phyloP scores from a whole-genome alignment of 2,797 vertebrate species.

The Buceros bicornis region DNA sequence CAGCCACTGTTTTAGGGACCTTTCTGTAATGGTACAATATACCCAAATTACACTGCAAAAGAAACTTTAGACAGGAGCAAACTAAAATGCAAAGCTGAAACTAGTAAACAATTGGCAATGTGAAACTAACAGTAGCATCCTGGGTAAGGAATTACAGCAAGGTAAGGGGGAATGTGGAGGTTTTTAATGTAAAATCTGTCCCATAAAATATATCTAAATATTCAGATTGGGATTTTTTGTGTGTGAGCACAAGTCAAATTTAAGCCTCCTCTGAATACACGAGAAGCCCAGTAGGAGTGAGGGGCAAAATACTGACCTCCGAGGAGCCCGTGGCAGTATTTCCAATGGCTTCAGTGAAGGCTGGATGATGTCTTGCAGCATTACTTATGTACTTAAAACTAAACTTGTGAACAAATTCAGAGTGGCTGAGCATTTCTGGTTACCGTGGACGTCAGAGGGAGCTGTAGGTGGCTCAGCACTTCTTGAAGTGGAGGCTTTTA shows the following conservation, averaged over 20 bases:
- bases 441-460: accelerated
- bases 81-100: not conserved
- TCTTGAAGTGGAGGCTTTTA: not conserved
- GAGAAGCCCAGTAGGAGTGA: not conserved
- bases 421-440: not conserved
- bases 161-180: not conserved
- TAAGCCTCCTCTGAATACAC: not conserved
- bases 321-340: not conserved
- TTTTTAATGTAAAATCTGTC: not conserved
- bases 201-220: not conserved
- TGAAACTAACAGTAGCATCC: not conserved
- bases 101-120: not conserved
- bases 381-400: not conserved
- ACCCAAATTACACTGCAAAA: not conserved
- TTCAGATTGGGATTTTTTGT: not conserved
- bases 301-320: not conserved
- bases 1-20: not conserved
- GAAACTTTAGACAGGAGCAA: not conserved
- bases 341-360: not conserved
- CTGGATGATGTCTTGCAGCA: not conserved
- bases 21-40: not conserved
- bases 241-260: not conserved
- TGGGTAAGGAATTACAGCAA: not conserved
- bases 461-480: not conserved
- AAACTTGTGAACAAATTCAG: not conserved